Base-by-base conservation (phyloP, 2,888 invertebrate genomes). In the Eristalis pertinax region DNA sequence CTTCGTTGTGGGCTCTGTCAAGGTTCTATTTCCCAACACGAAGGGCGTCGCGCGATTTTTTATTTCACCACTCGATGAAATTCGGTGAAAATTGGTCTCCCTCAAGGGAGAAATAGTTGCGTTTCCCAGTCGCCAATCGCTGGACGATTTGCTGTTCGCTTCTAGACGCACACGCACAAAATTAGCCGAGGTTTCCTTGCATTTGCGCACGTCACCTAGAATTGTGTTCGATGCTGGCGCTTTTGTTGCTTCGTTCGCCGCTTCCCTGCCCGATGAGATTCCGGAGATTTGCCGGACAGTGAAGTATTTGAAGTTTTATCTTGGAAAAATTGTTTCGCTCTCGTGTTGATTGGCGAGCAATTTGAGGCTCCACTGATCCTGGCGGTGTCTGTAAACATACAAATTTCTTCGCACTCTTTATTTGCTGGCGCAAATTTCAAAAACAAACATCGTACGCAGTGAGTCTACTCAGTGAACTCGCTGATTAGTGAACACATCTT, bases 151-250 rank as follows among this genome's bases (percentile, higher is more conserved):
- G 8, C 35, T 35, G 35, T 4, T 35, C 35, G 35, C 11, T 35
- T 35, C 35, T 13, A 38, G 38, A 38, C 13, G n/a, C 43, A 50
- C 50, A 60, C 60, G 26, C 60, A 60, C 60, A 60, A 29, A 60
- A 60, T 60, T 60, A 26, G 60, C 24, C 26, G 60, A 29, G 13
- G 26, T 24, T 60, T 26, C 24, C 60, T 15, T 29, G 24, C 60
- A 60, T 60, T 60, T 60, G 60, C 60, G 60, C 60, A 60, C 60
- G 60, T 60, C 60, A 60, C 60, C 60, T 26, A 60, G 26, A 60
- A 60, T 13, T 60, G 10, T 60, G 26, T 26, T 60, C 60, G 19
- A 7, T 50, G 8, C 19, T 50, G 1, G 15, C 50, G 43, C 5
- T 43, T 43, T 50, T 19, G 19, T 8, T 50, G 50, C 50, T 19